Evolutionary conservation across 2,797 vertebrate species (phyloP), one percentile per base, ranked within the genome.

Genomic region (Pyrocephalus nanus): DNA sequence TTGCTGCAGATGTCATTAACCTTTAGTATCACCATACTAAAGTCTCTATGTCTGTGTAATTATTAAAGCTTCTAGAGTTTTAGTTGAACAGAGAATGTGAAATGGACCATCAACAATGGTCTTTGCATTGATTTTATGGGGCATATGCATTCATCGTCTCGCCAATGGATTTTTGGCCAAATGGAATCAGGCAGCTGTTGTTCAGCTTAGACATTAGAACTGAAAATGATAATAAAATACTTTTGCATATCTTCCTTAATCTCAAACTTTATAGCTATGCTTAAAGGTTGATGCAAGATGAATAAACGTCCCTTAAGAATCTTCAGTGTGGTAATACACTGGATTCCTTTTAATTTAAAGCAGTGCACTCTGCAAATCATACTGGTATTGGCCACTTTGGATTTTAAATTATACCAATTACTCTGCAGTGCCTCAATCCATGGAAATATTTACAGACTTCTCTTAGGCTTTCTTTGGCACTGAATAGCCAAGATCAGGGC

Each of bases 141-240:
- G 40, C 42, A n/a, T 57, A 45, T 69, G 53, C 65, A 38, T 32
- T 84, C 36, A 82, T 36, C 58, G 65, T 93, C 96, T 94, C 20
- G 9, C 51, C n/a, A 50, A 40, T 74, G 74, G 62, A 17, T 87
- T 96, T 95, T 95, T 91, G 75, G 69, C 79, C 83, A 94, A 70
- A 76, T 65, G 85, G 20, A 87, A 48, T 88, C 94, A 88, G 76
- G 50, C 57, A 92, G 58, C 65, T 92, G 32, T 91, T 97, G 75
- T 72, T 93, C 62, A 84, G 42, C 47, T 94, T 93, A 90, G 77
- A 60, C 42, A 40, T 73, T 94, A 80, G 48, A 88, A 94, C n/a
- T 90, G 70, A 93, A 95, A 96, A 92, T 14, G 4, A 40, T 84
- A 89, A 89, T 93, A 92, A 96, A 97, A 93, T 96, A 76, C 47